Base-by-base conservation (phyloP, 2,113 vertebrate species). In the Brachyhypopomus gauderio region DNA sequence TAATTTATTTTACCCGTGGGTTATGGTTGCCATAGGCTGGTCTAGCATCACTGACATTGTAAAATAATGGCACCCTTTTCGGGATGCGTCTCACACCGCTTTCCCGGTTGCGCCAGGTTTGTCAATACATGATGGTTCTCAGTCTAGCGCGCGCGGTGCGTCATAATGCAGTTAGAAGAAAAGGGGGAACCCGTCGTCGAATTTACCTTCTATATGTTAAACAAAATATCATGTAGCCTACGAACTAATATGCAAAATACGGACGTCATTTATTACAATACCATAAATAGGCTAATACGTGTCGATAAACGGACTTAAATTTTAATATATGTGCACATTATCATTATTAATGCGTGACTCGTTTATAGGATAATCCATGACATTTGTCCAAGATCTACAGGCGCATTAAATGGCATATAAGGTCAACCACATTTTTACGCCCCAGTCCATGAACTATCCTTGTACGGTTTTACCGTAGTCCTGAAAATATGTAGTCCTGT, bases 151-250 rank as follows among this genome's bases (percentile, higher is more conserved):
- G 45, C 30, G 41, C 83, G 74, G 80, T 86, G 60, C 60, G 84
- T 9, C 83, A 81, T 78, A 80, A 81, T 87, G 72, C 72, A 11
- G 34, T 84, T 79, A 64, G 34, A 77, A 2, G 36, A 16, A 78
- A 12, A 75, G 23, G 36, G 48, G 2, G 60, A 76, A 58, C 62
- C 20, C 36, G 12, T 11, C 60, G 55, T 36, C 85, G 67, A 14
- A 56, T 79, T 63, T 60, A 7, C 20, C 16, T 1, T 23, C 72
- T 56, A 34, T 30, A 30, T 8, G 30, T 16, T 67, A 34, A 5
- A 27, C 17, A 34, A 20, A 30, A 67, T 67, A 36, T 66, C 30
- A 69, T 52, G 45, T 52, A 48, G 45, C 66, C 12, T 69, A n/a
- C 27, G 8, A 34, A 38, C n/a, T 67, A 30, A 34, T 66, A 4